A percentile compares a stretch with the other conserved stretches of the same genome.
Conservation (phyloP, 1,140 invertebrate species). For the Procambarus virginalis region DNA sequence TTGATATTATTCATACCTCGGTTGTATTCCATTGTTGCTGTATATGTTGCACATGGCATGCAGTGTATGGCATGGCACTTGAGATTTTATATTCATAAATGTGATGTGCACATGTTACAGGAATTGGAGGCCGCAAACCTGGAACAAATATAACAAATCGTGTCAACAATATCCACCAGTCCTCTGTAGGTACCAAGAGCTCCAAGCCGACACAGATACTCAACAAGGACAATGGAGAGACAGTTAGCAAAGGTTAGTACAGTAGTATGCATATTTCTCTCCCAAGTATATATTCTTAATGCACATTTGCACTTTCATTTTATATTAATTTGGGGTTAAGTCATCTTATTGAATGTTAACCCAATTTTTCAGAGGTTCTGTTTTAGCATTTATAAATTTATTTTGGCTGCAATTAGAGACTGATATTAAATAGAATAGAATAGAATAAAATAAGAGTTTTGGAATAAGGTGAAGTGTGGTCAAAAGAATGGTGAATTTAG, state of each 20-base stretch:
- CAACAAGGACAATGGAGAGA: constrained; percentile 5
- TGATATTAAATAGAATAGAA: no score
- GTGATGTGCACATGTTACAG: constrained; percentile 20
- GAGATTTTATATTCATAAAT: background rate
- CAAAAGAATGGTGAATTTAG: no score
- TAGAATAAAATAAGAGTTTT: no score
- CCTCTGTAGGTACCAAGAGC: background rate
- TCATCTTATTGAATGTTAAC: no score
- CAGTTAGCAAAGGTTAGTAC: constrained; percentile 28
- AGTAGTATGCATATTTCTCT: background rate
- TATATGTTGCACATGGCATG: background rate
- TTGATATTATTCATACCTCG: no score
- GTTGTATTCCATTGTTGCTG: background rate
- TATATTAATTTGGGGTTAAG: no score
- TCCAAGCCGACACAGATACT: background rate
- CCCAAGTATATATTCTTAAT: no score
- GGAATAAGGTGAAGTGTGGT: no score
- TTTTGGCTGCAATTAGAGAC: no score
- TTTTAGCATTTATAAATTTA: no score
- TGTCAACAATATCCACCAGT: constrained; percentile 36
- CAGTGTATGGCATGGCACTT: background rate
- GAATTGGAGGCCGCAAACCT: constrained; percentile 29
- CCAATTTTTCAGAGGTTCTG: no score
- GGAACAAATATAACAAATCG: constrained; percentile 63
- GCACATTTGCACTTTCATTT: no score